Base-by-base conservation (phyloP, 2,888 invertebrate species). In the Microdon myrmicae region DNA sequence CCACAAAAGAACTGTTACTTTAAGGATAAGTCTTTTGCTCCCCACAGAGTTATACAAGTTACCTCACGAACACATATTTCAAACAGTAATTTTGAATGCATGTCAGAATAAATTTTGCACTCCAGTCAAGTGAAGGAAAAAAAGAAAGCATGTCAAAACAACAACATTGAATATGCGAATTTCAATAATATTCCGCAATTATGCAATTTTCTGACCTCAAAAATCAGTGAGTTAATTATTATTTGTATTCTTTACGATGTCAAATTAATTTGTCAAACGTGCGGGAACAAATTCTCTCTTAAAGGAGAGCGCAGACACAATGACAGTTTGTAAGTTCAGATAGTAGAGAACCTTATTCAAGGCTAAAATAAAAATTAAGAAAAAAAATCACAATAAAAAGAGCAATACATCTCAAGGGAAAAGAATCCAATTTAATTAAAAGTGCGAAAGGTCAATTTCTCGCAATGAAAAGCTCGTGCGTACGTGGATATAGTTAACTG, bases 71-170 rank as follows among this genome's bases (percentile, higher is more conserved):
- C n/a, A n/a, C n/a, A n/a, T n/a, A n/a, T n/a, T n/a, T n/a, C n/a
- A n/a, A n/a, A n/a, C n/a, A n/a, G 10, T 1, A 22, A 28, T 35
- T 10, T 29, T 12, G 60, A 60, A 66, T 56, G 38, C 54, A 48
- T 31, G 34, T 23, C 26, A 4, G 17, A 59, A 54, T 66, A 44
- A 59, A 66, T 59, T 66, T 44, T 44, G 35, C 49, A 51, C 35
- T 59, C 47, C 54, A 67, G 60, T 58, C 56, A 66, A n/a, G n/a
- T n/a, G n/a, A n/a, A n/a, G n/a, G n/a, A n/a, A n/a, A n/a, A 22
- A 22, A 64, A 53, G 47, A 39, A 59, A 59, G 59, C 59, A 66
- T 59, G 66, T 66, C 66, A 66, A 66, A 66, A 66, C 54, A 66
- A 59, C 59, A 66, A 66, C 51, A 59, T 66, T 66, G 16, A 37